These are phyloP conservation scores for Lithophane ornitopus DNA, from an alignment of 2,888 invertebrate species.

Conservation along the genomic window DNA sequence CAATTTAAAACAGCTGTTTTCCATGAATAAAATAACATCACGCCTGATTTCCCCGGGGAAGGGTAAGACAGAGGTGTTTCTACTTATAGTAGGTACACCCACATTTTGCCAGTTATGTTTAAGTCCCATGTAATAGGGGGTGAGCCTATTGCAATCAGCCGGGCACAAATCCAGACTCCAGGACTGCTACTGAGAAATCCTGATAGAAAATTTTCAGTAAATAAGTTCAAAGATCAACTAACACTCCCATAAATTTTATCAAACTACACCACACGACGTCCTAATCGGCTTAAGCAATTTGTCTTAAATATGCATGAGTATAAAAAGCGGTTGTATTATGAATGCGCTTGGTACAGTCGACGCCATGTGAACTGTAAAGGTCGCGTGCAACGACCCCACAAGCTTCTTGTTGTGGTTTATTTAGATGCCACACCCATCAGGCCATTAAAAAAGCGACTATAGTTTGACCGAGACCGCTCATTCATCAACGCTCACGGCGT, in stretches of 20 bases:
- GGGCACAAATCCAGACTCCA: not conserved
- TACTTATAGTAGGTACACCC: not conserved
- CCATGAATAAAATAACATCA: not conserved
- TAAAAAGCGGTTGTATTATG: conserved; percentile 57
- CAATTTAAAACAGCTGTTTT: too few species aligned
- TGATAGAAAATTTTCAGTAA: not conserved
- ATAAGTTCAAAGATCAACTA: not conserved
- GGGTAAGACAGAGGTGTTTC: not conserved
- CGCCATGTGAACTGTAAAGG: conserved; percentile 55
- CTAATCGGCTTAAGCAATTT: conserved; percentile 44
- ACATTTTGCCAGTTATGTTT: not conserved
- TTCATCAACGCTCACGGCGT: too few species aligned
- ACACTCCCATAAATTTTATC: conserved; percentile 5
- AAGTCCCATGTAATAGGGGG: not conserved
- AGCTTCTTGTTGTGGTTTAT: conserved; percentile 66
- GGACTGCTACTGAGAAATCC: not conserved
- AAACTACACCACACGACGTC: not conserved
- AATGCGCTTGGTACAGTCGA: conserved; percentile 40
- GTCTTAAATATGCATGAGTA: conserved; percentile 60
- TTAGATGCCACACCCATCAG: conserved; percentile 53
- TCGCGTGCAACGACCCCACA: conserved; percentile 65
- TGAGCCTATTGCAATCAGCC: not conserved
- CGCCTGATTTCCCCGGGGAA: not conserved
- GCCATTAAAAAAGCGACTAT: conserved; percentile 38
- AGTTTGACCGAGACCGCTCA: too few species aligned